Percentiles rank a stretch among this genome's conserved stretches.
Conservation (phyloP, 2,113 vertebrate genomes). For the Xenopus laevis region DNA sequence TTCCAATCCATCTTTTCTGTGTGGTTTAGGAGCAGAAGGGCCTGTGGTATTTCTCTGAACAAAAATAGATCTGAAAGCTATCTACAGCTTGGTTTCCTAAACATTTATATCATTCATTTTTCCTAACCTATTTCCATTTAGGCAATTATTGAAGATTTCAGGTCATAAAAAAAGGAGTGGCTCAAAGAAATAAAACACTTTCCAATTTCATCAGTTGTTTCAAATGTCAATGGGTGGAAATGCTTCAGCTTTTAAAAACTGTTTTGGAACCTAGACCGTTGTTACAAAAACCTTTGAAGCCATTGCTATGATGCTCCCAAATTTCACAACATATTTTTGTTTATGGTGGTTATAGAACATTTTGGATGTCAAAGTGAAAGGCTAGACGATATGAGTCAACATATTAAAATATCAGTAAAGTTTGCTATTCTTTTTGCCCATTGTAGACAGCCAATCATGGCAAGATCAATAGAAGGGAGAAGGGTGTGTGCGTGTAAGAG, state of each 20-base stretch:
- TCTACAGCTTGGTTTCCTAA: constrained; percentile 19
- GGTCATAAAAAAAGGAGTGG: constrained; percentile 27
- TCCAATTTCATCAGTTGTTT: constrained; percentile 2
- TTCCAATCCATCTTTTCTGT: constrained; percentile 22
- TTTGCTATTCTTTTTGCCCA: too few species aligned
- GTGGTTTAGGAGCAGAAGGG: constrained; percentile 19
- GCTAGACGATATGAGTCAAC: too few species aligned
- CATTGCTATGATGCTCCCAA: constrained; percentile 3
- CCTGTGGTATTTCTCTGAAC: constrained; percentile 18
- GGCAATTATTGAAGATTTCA: neutral
- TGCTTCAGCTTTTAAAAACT: neutral
- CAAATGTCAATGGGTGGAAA: constrained; percentile 1
- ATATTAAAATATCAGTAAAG: too few species aligned
- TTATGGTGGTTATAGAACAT: neutral
- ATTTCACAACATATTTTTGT: neutral
- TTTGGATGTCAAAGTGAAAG: too few species aligned
- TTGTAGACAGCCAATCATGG: too few species aligned
- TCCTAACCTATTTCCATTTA: constrained; percentile 29
- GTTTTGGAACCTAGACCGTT: neutral
- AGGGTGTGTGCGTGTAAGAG: too few species aligned
- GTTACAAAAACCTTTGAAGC: too few species aligned
- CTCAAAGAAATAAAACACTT: neutral
- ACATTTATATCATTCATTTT: constrained; percentile 21
- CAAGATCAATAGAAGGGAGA: too few species aligned
- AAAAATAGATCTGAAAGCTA: constrained; percentile 29